Evolutionary conservation across 2,797 vertebrate species (phyloP).

Genomic region (Corythornis leucogaster): DNA sequence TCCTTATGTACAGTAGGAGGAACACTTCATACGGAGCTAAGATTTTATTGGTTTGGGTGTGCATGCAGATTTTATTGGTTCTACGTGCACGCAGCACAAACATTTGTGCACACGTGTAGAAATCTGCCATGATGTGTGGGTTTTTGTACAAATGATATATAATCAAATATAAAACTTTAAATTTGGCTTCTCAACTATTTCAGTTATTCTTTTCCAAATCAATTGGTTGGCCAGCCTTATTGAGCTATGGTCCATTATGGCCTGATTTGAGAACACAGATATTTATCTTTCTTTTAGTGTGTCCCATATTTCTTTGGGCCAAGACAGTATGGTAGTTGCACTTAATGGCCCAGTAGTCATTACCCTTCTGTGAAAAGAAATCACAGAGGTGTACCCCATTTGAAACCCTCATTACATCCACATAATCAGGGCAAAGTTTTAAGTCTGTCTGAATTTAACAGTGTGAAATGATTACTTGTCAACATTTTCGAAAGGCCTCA

Average conservation of each 20-base stretch:
- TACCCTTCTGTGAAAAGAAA: background rate
- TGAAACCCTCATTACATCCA: background rate
- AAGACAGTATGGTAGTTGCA: background rate
- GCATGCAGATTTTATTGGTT: background rate
- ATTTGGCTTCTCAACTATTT: background rate
- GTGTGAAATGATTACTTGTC: background rate
- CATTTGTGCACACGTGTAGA: background rate
- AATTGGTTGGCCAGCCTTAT: background rate
- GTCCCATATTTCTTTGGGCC: background rate
- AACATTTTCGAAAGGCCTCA: background rate
- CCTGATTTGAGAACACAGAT: conserved; percentile 3
- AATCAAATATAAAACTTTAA: background rate
- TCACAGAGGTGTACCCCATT: background rate
- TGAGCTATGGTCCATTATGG: background rate
- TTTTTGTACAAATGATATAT: background rate
- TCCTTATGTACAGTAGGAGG: background rate
- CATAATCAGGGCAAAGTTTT: background rate
- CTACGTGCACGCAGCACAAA: background rate
- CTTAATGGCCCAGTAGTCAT: background rate
- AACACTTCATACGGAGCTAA: background rate
- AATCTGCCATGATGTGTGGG: background rate
- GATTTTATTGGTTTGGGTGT: background rate
- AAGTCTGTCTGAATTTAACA: background rate
- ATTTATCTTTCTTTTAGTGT: background rate
- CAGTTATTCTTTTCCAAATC: conserved; percentile 5